These are phyloP conservation scores for Upupa epops DNA, from an alignment of 2,113 vertebrate genomes.

Conservation along the genomic window DNA sequence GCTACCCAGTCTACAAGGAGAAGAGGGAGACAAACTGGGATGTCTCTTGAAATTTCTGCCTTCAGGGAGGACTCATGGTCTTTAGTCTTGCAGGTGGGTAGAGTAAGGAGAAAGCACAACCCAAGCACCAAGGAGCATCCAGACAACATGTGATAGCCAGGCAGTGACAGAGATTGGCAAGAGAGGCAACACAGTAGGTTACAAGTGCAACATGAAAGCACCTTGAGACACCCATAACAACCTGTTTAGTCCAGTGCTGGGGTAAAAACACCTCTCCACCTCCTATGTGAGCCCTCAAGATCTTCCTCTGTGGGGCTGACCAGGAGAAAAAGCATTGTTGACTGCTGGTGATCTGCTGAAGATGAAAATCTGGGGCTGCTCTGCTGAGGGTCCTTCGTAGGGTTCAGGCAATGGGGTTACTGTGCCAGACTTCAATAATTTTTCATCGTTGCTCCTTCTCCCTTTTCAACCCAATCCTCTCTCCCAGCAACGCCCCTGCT, in stretches of 20 bases:
- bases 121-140: background rate
- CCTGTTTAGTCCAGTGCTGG: background rate
- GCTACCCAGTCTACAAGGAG: background rate
- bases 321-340: background rate
- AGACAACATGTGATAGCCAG: background rate
- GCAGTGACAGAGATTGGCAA: background rate
- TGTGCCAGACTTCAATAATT: background rate
- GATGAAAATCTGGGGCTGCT: background rate
- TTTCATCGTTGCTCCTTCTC: background rate
- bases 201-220: background rate
- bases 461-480: background rate
- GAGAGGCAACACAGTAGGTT: background rate
- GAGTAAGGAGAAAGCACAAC: background rate
- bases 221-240: background rate
- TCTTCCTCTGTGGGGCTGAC: background rate
- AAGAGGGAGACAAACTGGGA: background rate
- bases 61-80: background rate
- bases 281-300: background rate
- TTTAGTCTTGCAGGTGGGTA: background rate
- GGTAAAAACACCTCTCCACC: background rate
- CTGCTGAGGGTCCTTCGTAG: accelerated
- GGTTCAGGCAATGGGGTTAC: accelerated
- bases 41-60: background rate
- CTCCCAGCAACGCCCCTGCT: background rate
- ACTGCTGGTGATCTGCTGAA: background rate